Conservation (phyloP, 2,797 vertebrate genomes). For the Gadopsis bispinosus region DNA sequence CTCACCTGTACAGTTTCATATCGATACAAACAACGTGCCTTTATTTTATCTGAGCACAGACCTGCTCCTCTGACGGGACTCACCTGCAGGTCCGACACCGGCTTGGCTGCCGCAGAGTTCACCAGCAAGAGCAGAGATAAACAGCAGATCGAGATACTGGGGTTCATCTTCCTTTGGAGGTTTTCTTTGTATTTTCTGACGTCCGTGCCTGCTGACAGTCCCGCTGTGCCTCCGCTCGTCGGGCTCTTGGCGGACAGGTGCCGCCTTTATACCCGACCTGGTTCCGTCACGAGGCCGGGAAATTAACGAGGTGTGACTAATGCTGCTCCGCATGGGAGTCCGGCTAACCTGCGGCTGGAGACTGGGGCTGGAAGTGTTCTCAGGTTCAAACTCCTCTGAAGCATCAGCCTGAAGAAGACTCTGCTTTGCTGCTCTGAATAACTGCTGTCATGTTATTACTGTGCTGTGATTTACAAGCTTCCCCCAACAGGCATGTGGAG, state of each 20-base stretch:
- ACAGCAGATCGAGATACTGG: slow-evolving; percentile 62
- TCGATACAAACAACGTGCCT: no score
- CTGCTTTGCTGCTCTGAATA: neutral
- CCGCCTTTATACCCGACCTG: slow-evolving; percentile 76
- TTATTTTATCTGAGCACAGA: no score
- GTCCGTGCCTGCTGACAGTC: neutral
- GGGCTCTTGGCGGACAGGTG: slow-evolving; percentile 44
- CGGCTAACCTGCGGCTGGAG: slow-evolving; percentile 8
- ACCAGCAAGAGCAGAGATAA: slow-evolving; percentile 76
- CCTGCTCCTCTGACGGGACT: neutral
- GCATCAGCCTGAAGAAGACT: neutral
- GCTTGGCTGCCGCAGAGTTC: slow-evolving; percentile 63
- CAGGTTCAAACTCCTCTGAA: slow-evolving; percentile 30
- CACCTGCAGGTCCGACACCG: slow-evolving; percentile 80
- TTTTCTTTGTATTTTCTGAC: slow-evolving; percentile 18
- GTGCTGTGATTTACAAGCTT: no score
- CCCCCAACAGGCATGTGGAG: neutral
- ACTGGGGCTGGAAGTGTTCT: slow-evolving; percentile 1
- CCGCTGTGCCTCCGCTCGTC: slow-evolving; percentile 14
- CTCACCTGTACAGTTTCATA: no score
- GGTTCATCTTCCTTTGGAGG: slow-evolving; percentile 42
- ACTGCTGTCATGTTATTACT: no score
- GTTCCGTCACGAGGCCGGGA: slow-evolving; percentile 74
- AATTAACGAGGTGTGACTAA: slow-evolving; percentile 74
- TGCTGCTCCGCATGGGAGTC: slow-evolving; percentile 52